Percentiles rank a stretch among this genome's conserved stretches.
These are phyloP conservation scores for Henricia sp. DNA, from an alignment of 53 echinoderm and acorn worm species.

Conservation along the genomic window DNA sequence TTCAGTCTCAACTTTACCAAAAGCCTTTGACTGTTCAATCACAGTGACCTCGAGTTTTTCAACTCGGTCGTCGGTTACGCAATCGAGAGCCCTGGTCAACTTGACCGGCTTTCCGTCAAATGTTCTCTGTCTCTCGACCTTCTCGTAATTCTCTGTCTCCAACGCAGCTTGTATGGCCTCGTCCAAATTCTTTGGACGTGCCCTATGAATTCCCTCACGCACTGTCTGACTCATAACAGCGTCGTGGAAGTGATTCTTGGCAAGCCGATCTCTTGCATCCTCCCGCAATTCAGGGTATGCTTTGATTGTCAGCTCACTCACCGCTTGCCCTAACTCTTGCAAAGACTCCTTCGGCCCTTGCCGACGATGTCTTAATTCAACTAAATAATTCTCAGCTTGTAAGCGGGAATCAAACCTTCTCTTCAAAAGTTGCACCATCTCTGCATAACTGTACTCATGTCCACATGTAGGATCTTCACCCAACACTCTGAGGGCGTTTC, in stretches of 20 bases:
- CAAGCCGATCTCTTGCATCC: constrained; percentile 8
- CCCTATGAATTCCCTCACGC: not conserved
- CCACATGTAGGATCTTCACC: not conserved
- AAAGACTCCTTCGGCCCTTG: not conserved
- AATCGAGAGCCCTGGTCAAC: constrained; percentile 18
- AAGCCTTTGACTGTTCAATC: not conserved
- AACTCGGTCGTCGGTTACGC: constrained; percentile 11
- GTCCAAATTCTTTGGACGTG: not conserved
- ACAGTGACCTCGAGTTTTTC: not conserved
- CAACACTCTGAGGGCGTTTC: not conserved
- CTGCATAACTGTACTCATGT: not conserved
- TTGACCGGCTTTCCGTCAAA: not conserved
- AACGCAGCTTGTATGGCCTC: constrained; percentile 24
- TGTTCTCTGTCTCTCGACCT: constrained; percentile 2
- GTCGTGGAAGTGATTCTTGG: not conserved
- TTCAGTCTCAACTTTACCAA: not conserved
- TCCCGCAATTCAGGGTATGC: not conserved
- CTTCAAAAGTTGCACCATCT: not conserved
- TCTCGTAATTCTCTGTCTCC: constrained; percentile 18
- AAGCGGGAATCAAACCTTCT: not conserved
- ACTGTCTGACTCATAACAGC: not conserved
- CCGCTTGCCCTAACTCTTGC: not conserved
- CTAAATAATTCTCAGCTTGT: not conserved
- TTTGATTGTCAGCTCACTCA: constrained; percentile 3
- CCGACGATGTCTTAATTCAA: constrained; percentile 22